A percentile compares a stretch with the other conserved stretches of the same genome.
These are phyloP conservation scores for Euleptes europaea DNA, from an alignment of 2,113 vertebrate genomes.

Conservation along the genomic window DNA sequence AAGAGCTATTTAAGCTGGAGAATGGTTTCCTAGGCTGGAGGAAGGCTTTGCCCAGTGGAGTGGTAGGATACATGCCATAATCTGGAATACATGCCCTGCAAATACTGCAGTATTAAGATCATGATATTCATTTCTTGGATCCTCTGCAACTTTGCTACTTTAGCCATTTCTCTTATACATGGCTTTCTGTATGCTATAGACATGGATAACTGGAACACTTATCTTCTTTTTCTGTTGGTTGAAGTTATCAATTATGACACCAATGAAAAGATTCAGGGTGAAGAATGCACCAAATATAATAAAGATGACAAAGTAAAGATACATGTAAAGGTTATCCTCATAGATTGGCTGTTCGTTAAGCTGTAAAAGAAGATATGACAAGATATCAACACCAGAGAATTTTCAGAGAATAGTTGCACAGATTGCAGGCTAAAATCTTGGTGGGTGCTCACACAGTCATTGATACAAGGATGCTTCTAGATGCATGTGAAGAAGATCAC, in stretches of 20 bases:
- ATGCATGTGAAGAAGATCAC: not conserved
- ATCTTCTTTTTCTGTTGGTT: conserved; percentile 99
- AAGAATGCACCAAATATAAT: conserved; percentile 98
- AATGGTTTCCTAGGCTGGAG: too few relatives aligned
- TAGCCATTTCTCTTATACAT: conserved; percentile 1
- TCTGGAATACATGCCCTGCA: not conserved
- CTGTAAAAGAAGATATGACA: conserved; percentile 71
- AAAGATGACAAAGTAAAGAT: conserved; percentile 94
- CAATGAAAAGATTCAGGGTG: conserved; percentile 97
- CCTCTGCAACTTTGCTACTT: not conserved
- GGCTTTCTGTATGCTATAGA: not conserved
- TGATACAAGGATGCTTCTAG: not conserved
- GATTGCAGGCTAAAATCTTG: not conserved
- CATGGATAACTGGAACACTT: conserved; percentile 78
- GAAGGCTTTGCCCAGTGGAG: too few relatives aligned
- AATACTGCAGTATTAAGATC: not conserved
- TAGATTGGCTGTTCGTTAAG: conserved; percentile 81
- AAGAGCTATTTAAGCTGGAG: too few relatives aligned
- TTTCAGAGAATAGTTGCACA: conserved; percentile 7
- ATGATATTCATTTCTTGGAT: not conserved
- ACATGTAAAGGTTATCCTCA: conserved; percentile 87
- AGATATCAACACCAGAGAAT: conserved; percentile 9
- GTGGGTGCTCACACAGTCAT: not conserved
- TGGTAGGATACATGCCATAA: too few relatives aligned
- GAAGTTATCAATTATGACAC: conserved; percentile 99